Evolutionary conservation across 1,140 invertebrate species (phyloP), one percentile per base, ranked within the genome.

Genomic region (Dinoponera quadriceps): DNA sequence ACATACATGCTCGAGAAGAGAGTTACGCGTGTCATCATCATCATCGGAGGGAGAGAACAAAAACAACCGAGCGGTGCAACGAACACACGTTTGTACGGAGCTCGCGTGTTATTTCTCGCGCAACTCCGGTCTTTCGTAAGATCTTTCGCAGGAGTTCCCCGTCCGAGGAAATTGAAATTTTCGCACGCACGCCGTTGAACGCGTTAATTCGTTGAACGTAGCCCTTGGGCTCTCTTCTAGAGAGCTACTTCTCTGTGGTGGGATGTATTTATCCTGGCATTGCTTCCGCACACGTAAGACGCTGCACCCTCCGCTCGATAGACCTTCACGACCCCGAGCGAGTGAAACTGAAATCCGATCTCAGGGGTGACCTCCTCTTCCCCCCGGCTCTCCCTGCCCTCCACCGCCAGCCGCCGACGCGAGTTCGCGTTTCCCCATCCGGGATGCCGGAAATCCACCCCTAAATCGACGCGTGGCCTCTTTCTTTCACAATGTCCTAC

Each of bases 401-500:
- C 9, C 38, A 44, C 38, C 38, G 3, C 9, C 38, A n/a, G 38
- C 38, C 38, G 16, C 44, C 73, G 86, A 74, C 62, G 65, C 57
- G 55, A 44, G 71, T 69, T 22, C 60, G 22, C 60, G 22, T 20
- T 27, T 81, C 59, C 65, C 77, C 25, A 66, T n/a, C 14, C 65
- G 74, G 82, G 86, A 73, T 80, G 55, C 33, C 82, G 77, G 84
- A 87, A 88, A 88, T 88, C 49, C 78, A 72, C 66, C 60, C 78
- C 77, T 88, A 75, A 84, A 87, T 60, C 71, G 72, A 60, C 66
- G 74, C 62, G 59, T 81, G 57, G 62, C 54, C 72, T 86, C 86
- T 89, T 88, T 88, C 86, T 84, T 74, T 89, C 85, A 65, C 87
- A 73, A 65, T 88, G 83, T 85, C 83, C 84, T 62, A 29, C 66